Base-by-base conservation (phyloP, 1,140 invertebrate species). In the Drosophila bipectinata region DNA sequence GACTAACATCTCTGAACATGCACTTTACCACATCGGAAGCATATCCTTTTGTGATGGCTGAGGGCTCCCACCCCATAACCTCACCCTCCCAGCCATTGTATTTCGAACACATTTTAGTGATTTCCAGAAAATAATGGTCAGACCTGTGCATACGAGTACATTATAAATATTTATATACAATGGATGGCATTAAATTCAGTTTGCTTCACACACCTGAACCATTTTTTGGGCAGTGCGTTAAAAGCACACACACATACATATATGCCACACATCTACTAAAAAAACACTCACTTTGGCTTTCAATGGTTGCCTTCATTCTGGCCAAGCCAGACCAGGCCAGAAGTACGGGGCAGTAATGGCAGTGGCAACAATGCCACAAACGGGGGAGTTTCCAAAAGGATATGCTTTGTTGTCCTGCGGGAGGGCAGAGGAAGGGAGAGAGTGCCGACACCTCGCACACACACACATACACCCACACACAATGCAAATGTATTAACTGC, bases 401-500 rank as follows among this genome's bases (percentile, higher is more conserved):
- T 30, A 26, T 32, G n/a, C 51, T 69, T 69, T 69, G 66, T 49
- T 68, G 66, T 68, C 52, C 28, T 18, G 49, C 56, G 51, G 24
- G 34, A 26, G n/a, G 32, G 59, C 14, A 34, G n/a, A 62, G 66
- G 47, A 8, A 26, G n/a, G 66, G 1, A 18, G 64, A 18, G 66
- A 37, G 63, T 47, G 9, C 63, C 44, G 21, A 69, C 64, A 68
- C 51, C 66, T 69, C 63, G 41, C 41, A 68, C 51, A 69, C 52
- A 69, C 66, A 56, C 63, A 24, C 51, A 68, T 63, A 69, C 66
- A 56, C 63, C 15, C 51, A 68, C 51, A 69, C 52, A 68, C 66
- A 69, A 69, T 69, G 66, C 66, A 69, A 69, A 69, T 69, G 83
- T 78, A 87, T 87, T 78, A 87, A 87, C 82, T 87, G 82, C 74